Evolutionary conservation across 2,797 vertebrate genomes (phyloP).

Genomic region (Tachyglossus aculeatus): DNA sequence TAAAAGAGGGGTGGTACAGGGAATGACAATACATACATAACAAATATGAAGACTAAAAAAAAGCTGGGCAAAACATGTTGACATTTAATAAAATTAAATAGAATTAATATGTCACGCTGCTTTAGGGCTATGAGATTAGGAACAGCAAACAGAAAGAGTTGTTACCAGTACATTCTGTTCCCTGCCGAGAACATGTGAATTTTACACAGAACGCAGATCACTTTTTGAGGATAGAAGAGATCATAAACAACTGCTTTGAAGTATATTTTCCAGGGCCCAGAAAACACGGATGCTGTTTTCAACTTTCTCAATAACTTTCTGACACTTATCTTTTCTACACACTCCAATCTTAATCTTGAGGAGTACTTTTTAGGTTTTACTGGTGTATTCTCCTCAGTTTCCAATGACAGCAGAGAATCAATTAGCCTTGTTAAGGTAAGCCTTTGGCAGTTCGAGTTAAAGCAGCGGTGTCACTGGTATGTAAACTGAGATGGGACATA

Average conservation of each 20-base stretch:
- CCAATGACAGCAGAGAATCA: no score
- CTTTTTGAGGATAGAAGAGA: slow-evolving; percentile 32
- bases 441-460: no score
- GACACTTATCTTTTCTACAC: neutral
- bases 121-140: slow-evolving; percentile 43
- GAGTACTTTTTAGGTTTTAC: no score
- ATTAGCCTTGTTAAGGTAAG: no score
- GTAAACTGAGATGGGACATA: no score
- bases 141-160: slow-evolving; percentile 55
- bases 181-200: slow-evolving; percentile 61
- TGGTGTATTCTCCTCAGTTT: no score
- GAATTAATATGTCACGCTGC: slow-evolving; percentile 25
- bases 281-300: neutral
- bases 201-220: slow-evolving; percentile 65
- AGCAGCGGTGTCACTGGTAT: no score
- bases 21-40: slow-evolving; percentile 21
- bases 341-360: neutral
- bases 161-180: slow-evolving; percentile 54
- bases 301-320: neutral
- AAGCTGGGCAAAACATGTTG: slow-evolving; percentile 44
- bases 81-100: slow-evolving; percentile 34
- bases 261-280: neutral
- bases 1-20: neutral
- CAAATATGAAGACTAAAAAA: slow-evolving; percentile 45
- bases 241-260: slow-evolving; percentile 20